A percentile compares a stretch with the other conserved stretches of the same genome.
phyloP scores from a whole-genome alignment of 2,888 invertebrate species.

The Apeira syringaria region DNA sequence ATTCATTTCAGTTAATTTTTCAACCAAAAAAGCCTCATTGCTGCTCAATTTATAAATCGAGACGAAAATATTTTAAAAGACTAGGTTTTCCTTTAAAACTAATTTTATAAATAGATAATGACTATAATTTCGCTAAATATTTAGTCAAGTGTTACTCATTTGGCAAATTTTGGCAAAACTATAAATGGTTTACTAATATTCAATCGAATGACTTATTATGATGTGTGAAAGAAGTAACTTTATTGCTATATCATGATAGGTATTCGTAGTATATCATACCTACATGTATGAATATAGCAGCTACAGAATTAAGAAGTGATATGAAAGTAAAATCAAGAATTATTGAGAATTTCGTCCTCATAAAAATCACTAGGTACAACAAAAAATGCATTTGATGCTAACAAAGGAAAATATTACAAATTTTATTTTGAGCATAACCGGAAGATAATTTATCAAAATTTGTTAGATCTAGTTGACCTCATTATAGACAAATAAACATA shows the following conservation, averaged over 20 bases:
- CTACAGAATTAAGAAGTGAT: conserved; percentile 1
- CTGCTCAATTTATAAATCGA: no score
- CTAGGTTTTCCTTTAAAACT: conserved; percentile 55
- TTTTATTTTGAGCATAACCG: conserved; percentile 15
- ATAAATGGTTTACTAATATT: conserved; percentile 47
- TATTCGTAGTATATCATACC: neutral
- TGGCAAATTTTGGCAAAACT: conserved; percentile 79
- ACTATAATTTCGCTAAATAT: conserved; percentile 49
- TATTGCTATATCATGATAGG: conserved; percentile 7
- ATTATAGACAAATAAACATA: neutral
- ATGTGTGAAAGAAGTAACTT: conserved; percentile 1
- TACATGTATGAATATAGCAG: neutral
- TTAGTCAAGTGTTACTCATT: conserved; percentile 57
- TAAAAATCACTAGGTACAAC: conserved; percentile 38
- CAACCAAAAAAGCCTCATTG: conserved; percentile 60
- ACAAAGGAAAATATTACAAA: conserved; percentile 21
- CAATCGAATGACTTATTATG: conserved; percentile 4
- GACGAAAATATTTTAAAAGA: conserved; percentile 35
- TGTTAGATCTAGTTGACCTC: neutral
- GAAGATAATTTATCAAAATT: conserved; percentile 5
- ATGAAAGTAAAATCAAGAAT: conserved; percentile 10
- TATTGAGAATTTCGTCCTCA: conserved; percentile 61
- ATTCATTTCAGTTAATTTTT: no score
- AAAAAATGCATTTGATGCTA: conserved; percentile 64
- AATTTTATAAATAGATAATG: conserved; percentile 54